These are phyloP conservation scores for Heliocidaris tuberculata DNA, from an alignment of 35 echinoderm and acorn worm species.

Conservation along the genomic window DNA sequence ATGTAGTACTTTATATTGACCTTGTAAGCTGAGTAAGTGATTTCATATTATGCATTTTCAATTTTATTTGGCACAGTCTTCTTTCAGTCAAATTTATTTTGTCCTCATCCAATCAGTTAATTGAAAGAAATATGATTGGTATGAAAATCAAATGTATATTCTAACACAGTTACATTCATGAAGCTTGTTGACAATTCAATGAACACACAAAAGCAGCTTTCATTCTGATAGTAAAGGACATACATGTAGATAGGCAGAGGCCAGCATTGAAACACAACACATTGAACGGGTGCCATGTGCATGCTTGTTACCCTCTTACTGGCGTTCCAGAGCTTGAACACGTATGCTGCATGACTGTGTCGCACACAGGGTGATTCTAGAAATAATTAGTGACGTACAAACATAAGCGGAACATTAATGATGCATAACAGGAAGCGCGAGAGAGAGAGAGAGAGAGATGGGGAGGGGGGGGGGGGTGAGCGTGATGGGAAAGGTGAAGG, in stretches of 20 bases:
- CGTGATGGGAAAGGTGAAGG: background rate
- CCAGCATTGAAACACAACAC: background rate
- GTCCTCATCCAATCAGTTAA: no score
- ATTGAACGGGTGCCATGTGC: background rate
- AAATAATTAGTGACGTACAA: conserved; percentile 18
- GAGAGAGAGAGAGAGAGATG: background rate
- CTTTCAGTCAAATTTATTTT: no score
- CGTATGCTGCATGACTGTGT: background rate
- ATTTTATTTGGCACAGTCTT: no score
- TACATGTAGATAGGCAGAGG: background rate
- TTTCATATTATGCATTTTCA: no score
- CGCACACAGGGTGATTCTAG: conserved; percentile 1
- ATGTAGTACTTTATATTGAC: no score
- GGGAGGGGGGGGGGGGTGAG: background rate
- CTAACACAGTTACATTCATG: background rate
- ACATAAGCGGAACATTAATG: background rate
- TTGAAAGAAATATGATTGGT: background rate
- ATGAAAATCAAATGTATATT: background rate
- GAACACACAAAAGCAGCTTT: no score
- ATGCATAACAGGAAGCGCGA: background rate
- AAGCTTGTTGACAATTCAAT: background rate
- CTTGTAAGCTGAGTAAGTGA: no score
- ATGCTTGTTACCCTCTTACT: background rate
- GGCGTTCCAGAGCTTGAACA: background rate
- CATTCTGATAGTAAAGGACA: no score